Percentiles rank a stretch among this genome's conserved stretches.
These are phyloP conservation scores for Aplocera efformata DNA, from an alignment of 2,888 invertebrate species.

Conservation along the genomic window DNA sequence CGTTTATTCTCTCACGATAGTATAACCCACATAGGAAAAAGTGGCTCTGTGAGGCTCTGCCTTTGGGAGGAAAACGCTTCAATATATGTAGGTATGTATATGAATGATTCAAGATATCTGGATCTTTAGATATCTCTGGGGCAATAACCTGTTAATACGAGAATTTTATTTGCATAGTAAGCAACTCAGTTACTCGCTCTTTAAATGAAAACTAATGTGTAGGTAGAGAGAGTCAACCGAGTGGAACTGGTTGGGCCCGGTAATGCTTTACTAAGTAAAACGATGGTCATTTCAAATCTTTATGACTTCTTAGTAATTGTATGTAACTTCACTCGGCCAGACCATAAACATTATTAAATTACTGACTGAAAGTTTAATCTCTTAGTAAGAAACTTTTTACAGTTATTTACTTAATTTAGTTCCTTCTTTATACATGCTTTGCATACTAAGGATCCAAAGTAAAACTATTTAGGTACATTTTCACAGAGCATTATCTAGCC, in stretches of 20 bases:
- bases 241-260: constrained; percentile 47
- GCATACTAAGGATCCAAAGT: too few relatives aligned
- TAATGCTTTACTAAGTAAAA: constrained; percentile 40
- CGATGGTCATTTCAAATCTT: constrained; percentile 30
- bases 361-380: constrained; percentile 2
- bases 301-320: constrained; percentile 21
- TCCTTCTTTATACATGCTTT: background rate
- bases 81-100: constrained; percentile 8
- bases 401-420: background rate
- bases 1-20: too few relatives aligned
- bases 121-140: constrained; percentile 27
- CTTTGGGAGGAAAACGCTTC: too few relatives aligned
- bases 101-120: constrained; percentile 9
- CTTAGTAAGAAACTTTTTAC: constrained; percentile 4
- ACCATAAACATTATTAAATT: constrained; percentile 7
- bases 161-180: constrained; percentile 57
- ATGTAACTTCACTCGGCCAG: constrained; percentile 8
- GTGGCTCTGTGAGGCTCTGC: too few relatives aligned
- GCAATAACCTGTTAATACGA: constrained; percentile 35
- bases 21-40: too few relatives aligned
- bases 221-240: constrained; percentile 45
- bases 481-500: too few relatives aligned
- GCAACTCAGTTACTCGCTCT: constrained; percentile 53
- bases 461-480: too few relatives aligned
- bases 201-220: constrained; percentile 54